Base-by-base conservation (phyloP, 2,113 vertebrate species). In the Petroica traversi region DNA sequence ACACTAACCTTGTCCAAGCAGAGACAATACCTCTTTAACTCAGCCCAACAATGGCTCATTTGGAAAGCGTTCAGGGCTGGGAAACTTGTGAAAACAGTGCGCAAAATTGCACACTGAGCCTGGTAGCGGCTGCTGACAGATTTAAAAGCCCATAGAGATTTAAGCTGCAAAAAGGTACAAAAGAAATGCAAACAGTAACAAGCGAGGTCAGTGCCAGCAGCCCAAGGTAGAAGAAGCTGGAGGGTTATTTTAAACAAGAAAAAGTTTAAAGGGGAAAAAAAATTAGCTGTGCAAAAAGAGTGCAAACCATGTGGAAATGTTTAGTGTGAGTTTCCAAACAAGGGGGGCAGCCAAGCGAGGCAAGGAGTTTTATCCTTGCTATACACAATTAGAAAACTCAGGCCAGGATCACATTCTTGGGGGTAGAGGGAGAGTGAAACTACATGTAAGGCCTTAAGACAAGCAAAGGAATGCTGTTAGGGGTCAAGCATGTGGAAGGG, bases 41-140 rank as follows among this genome's bases (percentile, higher is more conserved):
- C 83, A 83, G 86, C 24, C 77, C 88, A 95, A 96, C 97, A 96
- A 96, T 93, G 90, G 96, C 72, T 97, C 84, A 94, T 96, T 97
- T 96, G 96, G 95, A 97, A 97, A 96, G 66, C 2, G 0, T 97
- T 97, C 94, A 82, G 92, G 80, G 79, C 86, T 89, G 72, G 54
- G 76, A 97, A 97, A 97, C 93, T 97, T 96, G 94, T 96, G 96
- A 96, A 97, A 97, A 97, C 96, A 96, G 95, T 92, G 96, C 97
- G 82, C 95, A 97, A 96, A 97, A 95, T 85, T 97, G 92, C 95
- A 97, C 84, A 97, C 92, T 95, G 94, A 94, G 97, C 93, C 90
- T 96, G 95, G 97, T 97, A 97, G 95, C 80, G 14, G 91, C 91
- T 96, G 96, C 80, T 96, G 96, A 97, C 95, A 97, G 96, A 95